Percentiles rank a stretch among this genome's conserved stretches.
Evolutionary conservation across 2,797 vertebrate species (phyloP).

Genomic region (Pangasius djambal): DNA sequence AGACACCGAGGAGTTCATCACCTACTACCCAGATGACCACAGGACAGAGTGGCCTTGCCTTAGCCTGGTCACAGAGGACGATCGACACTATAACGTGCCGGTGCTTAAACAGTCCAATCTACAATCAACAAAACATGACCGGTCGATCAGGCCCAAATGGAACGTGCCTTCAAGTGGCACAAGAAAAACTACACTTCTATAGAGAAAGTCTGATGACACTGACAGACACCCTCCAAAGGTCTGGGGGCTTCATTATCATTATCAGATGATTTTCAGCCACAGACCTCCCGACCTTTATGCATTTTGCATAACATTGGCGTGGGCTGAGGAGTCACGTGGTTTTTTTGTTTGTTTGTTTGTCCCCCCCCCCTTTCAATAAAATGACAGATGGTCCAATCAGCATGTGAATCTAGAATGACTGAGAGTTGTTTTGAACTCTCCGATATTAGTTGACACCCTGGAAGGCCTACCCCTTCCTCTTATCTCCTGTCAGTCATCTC

Average conservation of each 20-base stretch:
- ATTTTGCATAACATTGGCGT: background rate
- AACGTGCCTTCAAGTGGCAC: slow-evolving; percentile 37
- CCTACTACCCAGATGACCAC: slow-evolving; percentile 78
- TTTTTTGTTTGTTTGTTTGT: background rate
- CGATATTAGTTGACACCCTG: background rate
- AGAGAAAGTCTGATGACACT: slow-evolving; percentile 4
- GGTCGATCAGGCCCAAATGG: slow-evolving; percentile 41
- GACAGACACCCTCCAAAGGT: background rate
- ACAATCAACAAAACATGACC: slow-evolving; percentile 30
- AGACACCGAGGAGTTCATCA: slow-evolving; percentile 83
- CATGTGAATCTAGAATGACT: background rate
- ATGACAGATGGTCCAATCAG: background rate
- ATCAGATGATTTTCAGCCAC: background rate
- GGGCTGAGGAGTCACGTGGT: no score
- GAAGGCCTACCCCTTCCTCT: background rate
- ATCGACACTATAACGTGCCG: slow-evolving; percentile 86
- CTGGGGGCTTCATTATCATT: slow-evolving; percentile 1
- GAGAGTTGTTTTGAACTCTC: background rate
- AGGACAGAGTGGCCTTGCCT: slow-evolving; percentile 77
- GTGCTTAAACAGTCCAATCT: slow-evolving; percentile 75
- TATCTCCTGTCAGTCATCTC: background rate
- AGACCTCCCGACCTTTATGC: background rate
- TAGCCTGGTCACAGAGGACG: slow-evolving; percentile 84
- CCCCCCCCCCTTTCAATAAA: background rate
- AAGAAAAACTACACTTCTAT: slow-evolving; percentile 16